Evolutionary conservation across 2,797 vertebrate genomes (phyloP).

Genomic region (Merluccius polli): DNA sequence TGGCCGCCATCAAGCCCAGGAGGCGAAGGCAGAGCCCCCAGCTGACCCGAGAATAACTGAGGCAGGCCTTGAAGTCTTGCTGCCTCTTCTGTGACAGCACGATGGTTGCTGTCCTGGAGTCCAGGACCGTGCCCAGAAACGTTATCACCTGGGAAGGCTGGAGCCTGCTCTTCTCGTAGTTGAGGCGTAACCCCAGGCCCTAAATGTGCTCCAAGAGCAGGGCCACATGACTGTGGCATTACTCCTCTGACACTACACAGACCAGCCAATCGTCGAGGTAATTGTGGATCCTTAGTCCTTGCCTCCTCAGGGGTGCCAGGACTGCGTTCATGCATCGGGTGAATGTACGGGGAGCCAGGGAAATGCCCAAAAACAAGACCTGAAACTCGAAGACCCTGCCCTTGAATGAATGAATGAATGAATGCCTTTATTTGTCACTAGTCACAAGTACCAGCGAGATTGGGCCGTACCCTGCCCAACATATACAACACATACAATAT

Average conservation of each 20-base stretch:
- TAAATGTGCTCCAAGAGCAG: background rate
- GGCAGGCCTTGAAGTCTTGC: background rate
- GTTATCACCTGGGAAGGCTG: no score
- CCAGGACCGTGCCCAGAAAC: background rate
- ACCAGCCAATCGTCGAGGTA: conserved; percentile 2
- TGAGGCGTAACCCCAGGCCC: background rate
- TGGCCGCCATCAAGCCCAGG: background rate
- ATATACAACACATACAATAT: no score
- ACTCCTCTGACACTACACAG: background rate
- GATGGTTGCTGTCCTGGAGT: background rate
- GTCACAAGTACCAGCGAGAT: no score
- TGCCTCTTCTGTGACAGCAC: background rate
- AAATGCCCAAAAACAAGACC: background rate
- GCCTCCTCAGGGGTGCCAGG: background rate
- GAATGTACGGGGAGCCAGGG: background rate
- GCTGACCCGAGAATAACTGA: background rate
- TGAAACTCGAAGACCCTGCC: no score
- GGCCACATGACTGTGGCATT: background rate
- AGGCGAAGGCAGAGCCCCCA: no score
- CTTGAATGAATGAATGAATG: no score
- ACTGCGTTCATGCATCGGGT: conserved; percentile 3
- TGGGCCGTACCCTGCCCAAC: no score
- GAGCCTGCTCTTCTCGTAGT: no score
- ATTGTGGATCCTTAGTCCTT: background rate
- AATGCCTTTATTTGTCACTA: no score